Evolutionary conservation across 1,140 invertebrate species (phyloP), one percentile per base, ranked within the genome.

Genomic region (Micrasema minimum): DNA sequence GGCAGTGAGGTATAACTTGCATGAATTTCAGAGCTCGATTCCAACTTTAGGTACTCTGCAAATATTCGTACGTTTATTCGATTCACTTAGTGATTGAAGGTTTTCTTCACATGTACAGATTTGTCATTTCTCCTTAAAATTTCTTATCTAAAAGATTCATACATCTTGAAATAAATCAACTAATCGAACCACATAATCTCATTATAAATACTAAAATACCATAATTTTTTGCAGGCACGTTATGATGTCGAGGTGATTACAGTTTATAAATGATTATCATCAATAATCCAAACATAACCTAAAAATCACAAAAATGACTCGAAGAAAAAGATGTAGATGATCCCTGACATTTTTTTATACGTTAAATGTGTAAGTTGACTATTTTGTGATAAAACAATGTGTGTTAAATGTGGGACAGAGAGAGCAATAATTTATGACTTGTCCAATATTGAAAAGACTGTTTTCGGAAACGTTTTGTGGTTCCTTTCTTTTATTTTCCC

Each of bases 311-410:
- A 69, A 67, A 69, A 75, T 75, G 73, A 75, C 69, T 35, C 69
- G 73, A 45, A 66, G 73, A 53, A 75, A 72, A 59, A 64, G 73
- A 37, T 75, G 66, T 51, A 75, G 73, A 75, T 75, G 73, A 75
- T 75, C 69, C 57, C 57, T 18, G 55, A 67, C 62, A 26, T 43
- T 59, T 59, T 59, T 59, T 59, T 59, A 59, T 16, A 35, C 38
- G 55, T 35, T 59, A 20, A 59, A 59, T 59, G 55, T 59, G 2
- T 12, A 38, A 41, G 18, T 12, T 2, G 20, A 59, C 55, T 43
- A 55, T 55, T 35, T 41, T 20, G 16, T 9, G 22, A 37, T 20
- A 59, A 2, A 41, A 59, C 12, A 55, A n/a, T 41, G 37, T 41
- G 55, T n/a, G 20, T 26, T 14, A 31, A 16, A 14, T 26, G 23